Percentiles rank a stretch among this genome's conserved stretches.
Evolutionary conservation across 2,797 vertebrate species (phyloP).

Genomic region (Propithecus deckenii): DNA sequence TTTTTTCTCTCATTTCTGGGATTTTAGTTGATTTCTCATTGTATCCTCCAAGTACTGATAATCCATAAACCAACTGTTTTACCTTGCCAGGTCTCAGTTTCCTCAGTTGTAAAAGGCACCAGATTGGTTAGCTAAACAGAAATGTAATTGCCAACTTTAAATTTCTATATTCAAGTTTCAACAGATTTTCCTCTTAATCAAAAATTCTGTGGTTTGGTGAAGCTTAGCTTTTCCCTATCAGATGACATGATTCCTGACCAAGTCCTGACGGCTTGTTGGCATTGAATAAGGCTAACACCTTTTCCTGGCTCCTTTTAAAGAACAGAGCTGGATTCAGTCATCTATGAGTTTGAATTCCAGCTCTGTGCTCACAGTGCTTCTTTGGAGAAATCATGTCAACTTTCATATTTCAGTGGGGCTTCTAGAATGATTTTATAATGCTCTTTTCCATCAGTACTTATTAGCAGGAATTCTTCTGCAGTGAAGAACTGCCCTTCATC

Average conservation of each 20-base stretch:
- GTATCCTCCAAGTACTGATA: neutral
- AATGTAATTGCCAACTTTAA: neutral
- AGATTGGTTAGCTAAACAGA: neutral
- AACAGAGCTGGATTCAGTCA: neutral
- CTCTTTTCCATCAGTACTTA: neutral
- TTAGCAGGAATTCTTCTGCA: neutral
- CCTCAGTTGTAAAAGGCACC: neutral
- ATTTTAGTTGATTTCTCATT: neutral
- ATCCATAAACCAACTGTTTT: neutral
- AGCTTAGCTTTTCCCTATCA: neutral
- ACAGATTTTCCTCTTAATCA: neutral
- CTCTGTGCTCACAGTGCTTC: neutral
- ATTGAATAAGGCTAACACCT: neutral
- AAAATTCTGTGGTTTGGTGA: neutral
- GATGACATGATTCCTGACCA: neutral
- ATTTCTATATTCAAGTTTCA: neutral
- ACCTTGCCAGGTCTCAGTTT: neutral
- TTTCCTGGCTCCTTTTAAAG: neutral
- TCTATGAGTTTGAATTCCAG: neutral
- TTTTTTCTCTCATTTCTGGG: neutral
- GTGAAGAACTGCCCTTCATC: neutral
- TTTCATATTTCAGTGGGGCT: neutral
- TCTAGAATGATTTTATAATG: conserved; percentile 14
- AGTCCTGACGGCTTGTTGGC: neutral
- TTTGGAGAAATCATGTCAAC: neutral